Evolutionary conservation across 2,113 vertebrate species (phyloP).

Genomic region (Myotis brandtii): DNA sequence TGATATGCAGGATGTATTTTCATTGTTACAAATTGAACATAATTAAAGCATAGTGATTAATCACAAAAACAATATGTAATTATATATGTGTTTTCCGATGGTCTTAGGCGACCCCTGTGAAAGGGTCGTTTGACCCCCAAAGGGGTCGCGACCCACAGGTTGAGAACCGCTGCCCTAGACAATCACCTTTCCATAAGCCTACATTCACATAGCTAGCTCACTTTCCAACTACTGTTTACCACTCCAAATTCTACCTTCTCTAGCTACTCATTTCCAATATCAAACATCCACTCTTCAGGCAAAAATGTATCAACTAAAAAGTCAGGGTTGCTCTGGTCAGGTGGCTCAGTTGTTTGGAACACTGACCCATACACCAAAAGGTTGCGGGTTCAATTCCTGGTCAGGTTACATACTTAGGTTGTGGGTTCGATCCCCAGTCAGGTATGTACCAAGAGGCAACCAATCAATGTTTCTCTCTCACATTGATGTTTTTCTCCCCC

Average conservation of each 20-base stretch:
- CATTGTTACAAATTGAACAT: too few relatives aligned
- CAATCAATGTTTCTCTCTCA: not conserved
- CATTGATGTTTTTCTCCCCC: not conserved
- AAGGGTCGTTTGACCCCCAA: too few relatives aligned
- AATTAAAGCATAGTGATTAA: too few relatives aligned
- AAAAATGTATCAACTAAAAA: not conserved
- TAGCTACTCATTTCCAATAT: slow-evolving; percentile 32
- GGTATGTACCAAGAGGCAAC: not conserved
- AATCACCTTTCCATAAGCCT: not conserved
- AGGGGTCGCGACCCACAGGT: too few relatives aligned
- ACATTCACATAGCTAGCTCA: not conserved
- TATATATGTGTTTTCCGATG: too few relatives aligned
- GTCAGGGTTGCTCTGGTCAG: not conserved
- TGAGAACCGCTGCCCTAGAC: too few relatives aligned
- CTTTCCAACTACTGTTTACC: not conserved
- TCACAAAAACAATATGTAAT: too few relatives aligned
- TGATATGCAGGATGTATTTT: too few relatives aligned
- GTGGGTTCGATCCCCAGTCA: too few relatives aligned
- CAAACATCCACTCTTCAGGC: slow-evolving; percentile 15
- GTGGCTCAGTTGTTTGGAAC: not conserved
- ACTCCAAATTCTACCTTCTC: slow-evolving; percentile 24
- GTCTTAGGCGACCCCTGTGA: too few relatives aligned
- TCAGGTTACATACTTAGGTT: not conserved
- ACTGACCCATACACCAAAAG: not conserved
- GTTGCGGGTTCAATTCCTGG: not conserved